Percentiles rank a stretch among this genome's conserved stretches.
Conservation (phyloP, 2,888 invertebrate genomes). For the Lepidocyrtinus sp. region DNA sequence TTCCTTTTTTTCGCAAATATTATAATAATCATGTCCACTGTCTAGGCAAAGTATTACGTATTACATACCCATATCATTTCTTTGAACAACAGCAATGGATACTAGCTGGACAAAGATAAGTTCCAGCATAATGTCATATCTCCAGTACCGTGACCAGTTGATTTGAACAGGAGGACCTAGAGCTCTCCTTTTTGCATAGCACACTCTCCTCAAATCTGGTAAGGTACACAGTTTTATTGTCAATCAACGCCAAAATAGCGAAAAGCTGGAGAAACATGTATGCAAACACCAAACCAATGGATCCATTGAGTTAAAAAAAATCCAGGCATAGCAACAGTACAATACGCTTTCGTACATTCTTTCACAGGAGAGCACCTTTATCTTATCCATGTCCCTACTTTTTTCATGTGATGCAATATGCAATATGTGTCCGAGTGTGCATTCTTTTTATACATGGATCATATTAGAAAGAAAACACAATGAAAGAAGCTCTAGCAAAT, state of each 20-base stretch:
- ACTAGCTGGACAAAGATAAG: conserved; percentile 25
- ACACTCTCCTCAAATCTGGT: neutral
- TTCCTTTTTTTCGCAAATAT: too few relatives aligned
- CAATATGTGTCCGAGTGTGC: too few relatives aligned
- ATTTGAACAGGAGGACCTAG: conserved; percentile 19
- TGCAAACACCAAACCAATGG: neutral
- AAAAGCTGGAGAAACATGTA: neutral
- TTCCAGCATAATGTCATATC: conserved; percentile 32
- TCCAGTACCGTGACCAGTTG: conserved; percentile 49
- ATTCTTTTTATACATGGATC: neutral
- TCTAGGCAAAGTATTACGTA: too few relatives aligned
- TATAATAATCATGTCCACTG: too few relatives aligned
- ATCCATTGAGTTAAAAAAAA: too few relatives aligned
- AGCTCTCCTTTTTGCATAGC: neutral
- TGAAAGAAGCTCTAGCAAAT: neutral
- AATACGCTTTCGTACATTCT: neutral
- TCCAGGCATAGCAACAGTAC: neutral
- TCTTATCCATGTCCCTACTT: neutral
- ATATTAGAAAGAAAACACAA: neutral
- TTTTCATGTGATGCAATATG: neutral
- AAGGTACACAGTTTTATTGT: neutral
- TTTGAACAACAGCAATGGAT: too few relatives aligned
- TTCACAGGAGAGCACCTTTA: neutral
- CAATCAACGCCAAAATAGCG: neutral
- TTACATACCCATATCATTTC: too few relatives aligned